Conservation (phyloP, 1,140 invertebrate species). For the Geopemphigus sp. region DNA sequence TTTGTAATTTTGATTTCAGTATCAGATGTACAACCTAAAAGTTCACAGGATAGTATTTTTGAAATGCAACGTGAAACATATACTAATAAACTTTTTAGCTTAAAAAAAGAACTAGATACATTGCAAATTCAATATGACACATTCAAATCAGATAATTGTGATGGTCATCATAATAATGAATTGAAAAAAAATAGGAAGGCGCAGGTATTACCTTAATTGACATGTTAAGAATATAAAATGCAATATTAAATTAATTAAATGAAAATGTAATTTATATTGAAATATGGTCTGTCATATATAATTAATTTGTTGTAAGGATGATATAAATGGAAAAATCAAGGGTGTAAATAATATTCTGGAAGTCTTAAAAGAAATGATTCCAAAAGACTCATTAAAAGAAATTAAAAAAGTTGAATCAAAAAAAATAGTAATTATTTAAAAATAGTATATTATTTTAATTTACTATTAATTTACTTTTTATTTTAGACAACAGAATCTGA, state of each 20-base stretch:
- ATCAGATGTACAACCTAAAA: conserved; percentile 32
- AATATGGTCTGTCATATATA: not conserved
- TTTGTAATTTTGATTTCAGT: not conserved
- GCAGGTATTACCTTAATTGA: conserved; percentile 20
- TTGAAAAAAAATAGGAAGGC: conserved; percentile 46
- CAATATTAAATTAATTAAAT: not conserved
- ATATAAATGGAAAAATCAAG: conserved; percentile 47
- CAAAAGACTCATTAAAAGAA: conserved; percentile 33
- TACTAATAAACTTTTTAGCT: conserved; percentile 30
- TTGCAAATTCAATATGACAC: conserved; percentile 46
- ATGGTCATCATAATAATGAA: conserved; percentile 40
- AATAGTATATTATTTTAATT: not conserved
- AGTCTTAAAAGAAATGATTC: conserved; percentile 42
- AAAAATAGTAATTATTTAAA: conserved; percentile 17
- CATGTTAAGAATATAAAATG: not conserved
- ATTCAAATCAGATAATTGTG: conserved; percentile 41
- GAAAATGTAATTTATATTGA: not conserved
- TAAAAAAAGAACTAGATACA: conserved; percentile 42
- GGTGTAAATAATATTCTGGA: conserved; percentile 47
- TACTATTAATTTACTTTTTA: not conserved
- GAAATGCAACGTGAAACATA: conserved; percentile 46
- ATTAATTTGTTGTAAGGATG: not conserved
- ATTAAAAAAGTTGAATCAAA: conserved; percentile 28
- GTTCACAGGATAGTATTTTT: conserved; percentile 39
- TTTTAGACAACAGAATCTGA: conserved; percentile 24